Evolutionary conservation across 1,140 invertebrate species (phyloP).

Genomic region (Trichoplusia ni): DNA sequence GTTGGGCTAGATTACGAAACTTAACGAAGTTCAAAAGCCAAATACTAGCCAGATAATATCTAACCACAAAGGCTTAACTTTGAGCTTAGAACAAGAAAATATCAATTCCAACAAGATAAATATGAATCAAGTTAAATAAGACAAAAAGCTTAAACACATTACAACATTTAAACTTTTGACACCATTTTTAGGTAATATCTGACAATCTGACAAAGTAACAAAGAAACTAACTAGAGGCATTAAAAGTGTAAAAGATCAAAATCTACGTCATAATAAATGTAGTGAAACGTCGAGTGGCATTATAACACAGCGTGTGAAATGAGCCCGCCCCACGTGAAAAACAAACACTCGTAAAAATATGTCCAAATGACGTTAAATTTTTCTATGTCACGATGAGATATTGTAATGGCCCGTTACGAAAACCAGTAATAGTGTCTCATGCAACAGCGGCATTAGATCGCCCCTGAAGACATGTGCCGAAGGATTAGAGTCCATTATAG

Average conservation of each 20-base stretch:
- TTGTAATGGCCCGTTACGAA: conserved; percentile 79
- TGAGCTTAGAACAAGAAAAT: too few species aligned
- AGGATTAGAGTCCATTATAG: conserved; percentile 69
- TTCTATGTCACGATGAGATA: conserved; percentile 79
- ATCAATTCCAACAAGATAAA: too few species aligned
- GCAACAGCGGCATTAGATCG: conserved; percentile 65
- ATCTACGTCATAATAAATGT: conserved; percentile 42
- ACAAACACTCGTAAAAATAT: conserved; percentile 75
- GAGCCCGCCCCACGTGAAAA: conserved; percentile 71
- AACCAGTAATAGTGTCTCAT: conserved; percentile 71
- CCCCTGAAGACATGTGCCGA: conserved; percentile 60
- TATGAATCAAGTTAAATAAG: too few species aligned
- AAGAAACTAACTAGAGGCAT: conserved; percentile 14
- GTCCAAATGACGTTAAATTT: conserved; percentile 79
- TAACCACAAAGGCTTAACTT: too few species aligned
- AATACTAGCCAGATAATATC: too few species aligned
- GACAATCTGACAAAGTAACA: conserved; percentile 3
- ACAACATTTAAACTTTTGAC: too few species aligned
- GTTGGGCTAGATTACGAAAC: too few species aligned
- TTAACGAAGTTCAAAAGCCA: too few species aligned
- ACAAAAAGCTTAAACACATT: too few species aligned
- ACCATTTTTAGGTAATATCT: too few species aligned
- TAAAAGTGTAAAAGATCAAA: conserved; percentile 13
- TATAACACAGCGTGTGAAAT: conserved; percentile 59
- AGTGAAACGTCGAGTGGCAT: conserved; percentile 46